Percentiles rank a stretch among this genome's conserved stretches.
Conservation (phyloP, 2,888 invertebrate genomes). For the Dorcus parallelipipedus region DNA sequence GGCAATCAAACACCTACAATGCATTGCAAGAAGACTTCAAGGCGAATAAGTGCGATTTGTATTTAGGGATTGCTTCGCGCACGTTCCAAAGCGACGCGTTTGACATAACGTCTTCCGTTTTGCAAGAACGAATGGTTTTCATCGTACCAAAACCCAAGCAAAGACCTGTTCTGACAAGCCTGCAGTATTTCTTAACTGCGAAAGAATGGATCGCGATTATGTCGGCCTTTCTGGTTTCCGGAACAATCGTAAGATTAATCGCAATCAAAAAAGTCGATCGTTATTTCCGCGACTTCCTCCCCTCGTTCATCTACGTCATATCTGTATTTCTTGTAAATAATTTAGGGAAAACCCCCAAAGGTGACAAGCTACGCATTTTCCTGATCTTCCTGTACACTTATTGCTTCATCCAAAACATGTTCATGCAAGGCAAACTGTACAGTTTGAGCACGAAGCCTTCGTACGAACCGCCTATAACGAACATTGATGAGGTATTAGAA, state of each 20-base stretch:
- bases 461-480: slow-evolving; percentile 8
- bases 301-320: neutral
- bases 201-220: neutral
- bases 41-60: slow-evolving; percentile 8
- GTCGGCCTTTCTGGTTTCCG: neutral
- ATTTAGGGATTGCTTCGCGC: slow-evolving; percentile 7
- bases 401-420: slow-evolving; percentile 6
- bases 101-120: slow-evolving; percentile 8
- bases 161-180: neutral
- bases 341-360: neutral
- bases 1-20: slow-evolving; percentile 3
- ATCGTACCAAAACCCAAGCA: slow-evolving; percentile 10
- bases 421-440: slow-evolving; percentile 9
- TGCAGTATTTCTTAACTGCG: neutral
- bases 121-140: slow-evolving; percentile 5
- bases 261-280: neutral
- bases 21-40: slow-evolving; percentile 9
- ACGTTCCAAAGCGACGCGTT: slow-evolving; percentile 5
- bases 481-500: slow-evolving; percentile 5
- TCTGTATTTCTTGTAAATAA: neutral
- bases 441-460: slow-evolving; percentile 8
- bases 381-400: slow-evolving; percentile 3
- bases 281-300: neutral
- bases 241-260: neutral
- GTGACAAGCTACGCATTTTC: slow-evolving; percentile 1